Percentiles rank a stretch among this genome's conserved stretches.
These are phyloP conservation scores for Tenthredo scrophulariae DNA, from an alignment of 2,888 invertebrate species.

Conservation along the genomic window DNA sequence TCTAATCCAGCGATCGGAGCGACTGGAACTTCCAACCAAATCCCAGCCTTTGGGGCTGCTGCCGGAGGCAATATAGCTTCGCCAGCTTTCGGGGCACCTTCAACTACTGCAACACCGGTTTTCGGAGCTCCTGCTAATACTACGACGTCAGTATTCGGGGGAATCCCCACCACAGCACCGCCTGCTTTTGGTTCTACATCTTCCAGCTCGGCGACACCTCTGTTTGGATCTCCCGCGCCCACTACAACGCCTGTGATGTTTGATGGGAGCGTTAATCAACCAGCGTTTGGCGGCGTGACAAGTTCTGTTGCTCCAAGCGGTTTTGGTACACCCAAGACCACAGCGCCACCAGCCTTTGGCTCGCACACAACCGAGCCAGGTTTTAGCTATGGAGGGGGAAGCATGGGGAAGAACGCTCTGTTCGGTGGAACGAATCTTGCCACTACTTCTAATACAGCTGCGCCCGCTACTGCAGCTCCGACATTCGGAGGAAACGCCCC, in stretches of 20 bases:
- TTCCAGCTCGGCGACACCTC: slow-evolving; percentile 52
- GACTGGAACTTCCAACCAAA: slow-evolving; percentile 2
- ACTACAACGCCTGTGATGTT: slow-evolving; percentile 60
- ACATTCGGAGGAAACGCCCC: slow-evolving; percentile 58
- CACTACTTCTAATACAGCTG: slow-evolving; percentile 47
- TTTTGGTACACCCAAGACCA: slow-evolving; percentile 63
- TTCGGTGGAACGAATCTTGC: slow-evolving; percentile 58
- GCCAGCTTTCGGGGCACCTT: slow-evolving; percentile 31
- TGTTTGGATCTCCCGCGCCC: slow-evolving; percentile 59
- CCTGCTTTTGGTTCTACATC: slow-evolving; percentile 24
- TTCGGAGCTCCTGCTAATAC: slow-evolving; percentile 57
- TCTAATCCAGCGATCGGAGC: neutral
- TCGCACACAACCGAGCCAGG: slow-evolving; percentile 11
- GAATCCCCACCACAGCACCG: slow-evolving; percentile 47
- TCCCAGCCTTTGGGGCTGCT: neutral
- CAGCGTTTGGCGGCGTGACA: slow-evolving; percentile 57
- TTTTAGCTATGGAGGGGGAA: slow-evolving; percentile 15
- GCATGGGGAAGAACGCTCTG: slow-evolving; percentile 24
- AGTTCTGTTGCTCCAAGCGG: slow-evolving; percentile 47
- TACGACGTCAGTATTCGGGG: slow-evolving; percentile 48
- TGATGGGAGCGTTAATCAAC: slow-evolving; percentile 53
- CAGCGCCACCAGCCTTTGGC: slow-evolving; percentile 54
- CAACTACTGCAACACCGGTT: slow-evolving; percentile 44
- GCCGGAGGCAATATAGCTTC: slow-evolving; percentile 6
- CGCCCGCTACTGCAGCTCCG: slow-evolving; percentile 47